phyloP scores from a whole-genome alignment of 2,113 vertebrate genomes.

The Lepus europaeus region DNA sequence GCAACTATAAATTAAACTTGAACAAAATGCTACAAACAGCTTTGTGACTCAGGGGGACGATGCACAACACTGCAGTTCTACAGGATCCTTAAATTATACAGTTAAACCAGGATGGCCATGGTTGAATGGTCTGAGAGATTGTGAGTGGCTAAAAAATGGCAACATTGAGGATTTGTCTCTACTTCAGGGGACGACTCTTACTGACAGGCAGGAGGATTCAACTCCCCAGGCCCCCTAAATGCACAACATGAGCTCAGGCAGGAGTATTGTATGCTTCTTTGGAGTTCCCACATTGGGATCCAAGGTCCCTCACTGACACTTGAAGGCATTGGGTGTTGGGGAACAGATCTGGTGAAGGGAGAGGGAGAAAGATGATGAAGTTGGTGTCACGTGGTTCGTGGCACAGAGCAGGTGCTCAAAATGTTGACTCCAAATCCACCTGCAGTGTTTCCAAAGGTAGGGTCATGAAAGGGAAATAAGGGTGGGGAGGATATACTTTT shows the following conservation, averaged over 20 bases:
- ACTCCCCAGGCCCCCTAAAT: not conserved
- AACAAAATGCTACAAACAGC: not conserved
- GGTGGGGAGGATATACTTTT: not conserved
- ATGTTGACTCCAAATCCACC: not conserved
- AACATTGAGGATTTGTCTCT: not conserved
- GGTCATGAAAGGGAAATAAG: not conserved
- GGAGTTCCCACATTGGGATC: fast-evolving
- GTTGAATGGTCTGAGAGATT: not conserved
- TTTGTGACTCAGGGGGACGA: not conserved
- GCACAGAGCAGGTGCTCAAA: not conserved
- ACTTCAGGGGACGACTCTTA: not conserved
- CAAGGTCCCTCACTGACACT: not conserved
- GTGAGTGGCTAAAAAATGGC: not conserved
- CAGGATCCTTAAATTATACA: not conserved
- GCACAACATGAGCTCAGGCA: not conserved
- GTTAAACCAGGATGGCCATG: not conserved
- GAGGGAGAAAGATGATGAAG: not conserved
- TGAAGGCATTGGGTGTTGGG: not conserved
- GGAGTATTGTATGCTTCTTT: not conserved
- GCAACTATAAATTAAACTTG: not conserved
- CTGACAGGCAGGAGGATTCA: not conserved
- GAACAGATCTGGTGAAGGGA: not conserved
- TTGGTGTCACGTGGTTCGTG: not conserved
- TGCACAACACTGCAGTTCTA: not conserved
- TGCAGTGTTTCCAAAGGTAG: not conserved